phyloP scores from a whole-genome alignment of 2,113 vertebrate species.

The Percopsis transmontana region DNA sequence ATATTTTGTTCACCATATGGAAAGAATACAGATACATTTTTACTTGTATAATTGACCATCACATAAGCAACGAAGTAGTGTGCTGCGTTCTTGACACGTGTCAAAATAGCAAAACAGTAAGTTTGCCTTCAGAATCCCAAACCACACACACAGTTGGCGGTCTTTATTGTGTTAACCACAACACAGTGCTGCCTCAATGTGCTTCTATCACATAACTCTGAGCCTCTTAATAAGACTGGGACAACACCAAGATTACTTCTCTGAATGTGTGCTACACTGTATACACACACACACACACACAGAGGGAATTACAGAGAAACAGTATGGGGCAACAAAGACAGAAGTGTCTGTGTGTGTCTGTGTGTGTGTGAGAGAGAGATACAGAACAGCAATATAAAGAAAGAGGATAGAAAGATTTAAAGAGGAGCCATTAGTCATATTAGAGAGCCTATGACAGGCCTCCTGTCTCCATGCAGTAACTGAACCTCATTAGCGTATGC shows the following conservation, averaged over 20 bases:
- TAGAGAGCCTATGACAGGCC: too few relatives aligned
- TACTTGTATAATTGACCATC: not conserved
- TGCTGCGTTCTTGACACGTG: not conserved
- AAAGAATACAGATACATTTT: not conserved
- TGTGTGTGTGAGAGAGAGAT: not conserved
- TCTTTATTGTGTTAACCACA: conserved; percentile 52
- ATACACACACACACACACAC: not conserved
- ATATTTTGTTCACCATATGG: not conserved
- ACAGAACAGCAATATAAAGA: too few relatives aligned
- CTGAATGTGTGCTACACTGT: conserved; percentile 10
- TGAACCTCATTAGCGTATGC: too few relatives aligned
- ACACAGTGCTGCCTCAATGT: conserved; percentile 56
- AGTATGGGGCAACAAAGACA: not conserved
- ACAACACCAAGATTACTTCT: conserved; percentile 55
- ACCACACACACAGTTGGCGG: conserved; percentile 41
- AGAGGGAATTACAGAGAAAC: too few relatives aligned
- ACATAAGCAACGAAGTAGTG: conserved; percentile 4
- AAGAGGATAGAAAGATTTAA: too few relatives aligned
- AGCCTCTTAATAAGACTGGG: conserved; percentile 57
- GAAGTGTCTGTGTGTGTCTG: not conserved
- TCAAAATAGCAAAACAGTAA: conserved; percentile 16
- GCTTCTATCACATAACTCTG: conserved; percentile 49
- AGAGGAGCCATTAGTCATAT: too few relatives aligned
- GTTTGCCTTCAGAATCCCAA: conserved; percentile 45
- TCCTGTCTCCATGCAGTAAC: too few relatives aligned